phyloP scores from a whole-genome alignment of 1,140 invertebrate genomes.

The Rhagoletis pomonella region DNA sequence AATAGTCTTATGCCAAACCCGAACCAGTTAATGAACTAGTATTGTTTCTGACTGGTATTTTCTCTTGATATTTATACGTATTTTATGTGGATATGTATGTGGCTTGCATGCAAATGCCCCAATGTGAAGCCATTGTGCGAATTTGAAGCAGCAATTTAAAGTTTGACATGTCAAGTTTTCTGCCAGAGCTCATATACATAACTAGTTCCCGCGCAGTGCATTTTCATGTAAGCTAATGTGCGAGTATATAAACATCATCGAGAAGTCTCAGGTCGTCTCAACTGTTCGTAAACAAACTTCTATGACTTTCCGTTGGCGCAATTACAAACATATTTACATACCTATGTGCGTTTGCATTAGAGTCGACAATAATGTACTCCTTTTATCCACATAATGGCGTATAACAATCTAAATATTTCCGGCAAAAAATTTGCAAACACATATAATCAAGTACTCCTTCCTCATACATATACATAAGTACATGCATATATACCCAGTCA shows the following conservation, averaged over 20 bases:
- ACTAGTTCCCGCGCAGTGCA: no score
- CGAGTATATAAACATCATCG: not conserved
- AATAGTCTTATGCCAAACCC: no score
- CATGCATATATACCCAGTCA: not conserved
- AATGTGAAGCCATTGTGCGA: not conserved
- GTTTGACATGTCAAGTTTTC: slow-evolving; percentile 30
- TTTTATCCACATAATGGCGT: no score
- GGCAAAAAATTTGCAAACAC: no score
- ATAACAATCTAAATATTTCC: no score
- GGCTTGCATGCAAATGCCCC: not conserved
- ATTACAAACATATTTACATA: no score
- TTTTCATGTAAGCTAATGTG: not conserved
- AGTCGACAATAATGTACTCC: not conserved
- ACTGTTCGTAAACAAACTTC: slow-evolving; percentile 23
- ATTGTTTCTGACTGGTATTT: no score
- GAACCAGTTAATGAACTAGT: no score
- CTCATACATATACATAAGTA: not conserved
- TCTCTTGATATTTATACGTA: no score
- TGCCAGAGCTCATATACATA: not conserved
- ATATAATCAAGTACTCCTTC: no score
- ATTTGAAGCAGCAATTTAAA: slow-evolving; percentile 40
- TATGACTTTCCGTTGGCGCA: not conserved
- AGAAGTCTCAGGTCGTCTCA: not conserved
- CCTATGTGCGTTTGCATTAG: not conserved
- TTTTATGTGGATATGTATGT: not conserved